Evolutionary conservation across 2,113 vertebrate species (phyloP), one percentile per base, ranked within the genome.

Genomic region (Blennius ocellaris): DNA sequence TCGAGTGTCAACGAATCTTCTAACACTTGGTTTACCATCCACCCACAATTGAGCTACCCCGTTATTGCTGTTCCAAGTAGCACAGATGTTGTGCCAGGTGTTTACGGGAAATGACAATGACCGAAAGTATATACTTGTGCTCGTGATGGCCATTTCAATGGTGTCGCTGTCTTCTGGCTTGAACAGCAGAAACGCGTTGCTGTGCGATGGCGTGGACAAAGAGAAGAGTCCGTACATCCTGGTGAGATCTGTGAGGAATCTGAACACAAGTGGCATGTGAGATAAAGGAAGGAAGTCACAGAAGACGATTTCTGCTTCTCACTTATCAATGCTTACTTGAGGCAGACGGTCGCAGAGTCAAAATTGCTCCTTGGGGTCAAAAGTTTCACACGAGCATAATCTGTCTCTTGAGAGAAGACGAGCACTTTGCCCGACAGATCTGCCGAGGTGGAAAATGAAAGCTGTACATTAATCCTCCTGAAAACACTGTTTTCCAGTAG

Each of bases 21-120:
- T 82, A 38, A 78, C 43, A 11, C 69, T 76, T 3, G 52, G 43
- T 2, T 73, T 71, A 36, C 83, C 74, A 8, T 90, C 76, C n/a
- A 91, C 11, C 79, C 85, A 91, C 72, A 88, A 8, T 70, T 88
- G 85, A 48, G 16, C 50, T 2, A 88, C 7, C 0, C 68, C 81
- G 0, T 38, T 88, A 3, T 47, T 21, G 8, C 81, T 70, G 7
- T 11, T 3, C 86, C 86, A 90, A 15, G 87, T 86, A 11, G 15
- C 5, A 40, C 88, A 90, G 6, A 86, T 1, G 0, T 76, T 70
- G 76, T 84, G 78, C 90, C 82, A 87, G 40, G 59, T 49, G 38
- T 77, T 87, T 0, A 16, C 21, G 17, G 71, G 7, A 6, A 75
- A 48, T 11, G 17, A 30, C 36, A 87, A 43, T 0, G 43, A 43